These are phyloP conservation scores for Vidua chalybeata DNA, from an alignment of 2,113 vertebrate genomes.

Conservation along the genomic window DNA sequence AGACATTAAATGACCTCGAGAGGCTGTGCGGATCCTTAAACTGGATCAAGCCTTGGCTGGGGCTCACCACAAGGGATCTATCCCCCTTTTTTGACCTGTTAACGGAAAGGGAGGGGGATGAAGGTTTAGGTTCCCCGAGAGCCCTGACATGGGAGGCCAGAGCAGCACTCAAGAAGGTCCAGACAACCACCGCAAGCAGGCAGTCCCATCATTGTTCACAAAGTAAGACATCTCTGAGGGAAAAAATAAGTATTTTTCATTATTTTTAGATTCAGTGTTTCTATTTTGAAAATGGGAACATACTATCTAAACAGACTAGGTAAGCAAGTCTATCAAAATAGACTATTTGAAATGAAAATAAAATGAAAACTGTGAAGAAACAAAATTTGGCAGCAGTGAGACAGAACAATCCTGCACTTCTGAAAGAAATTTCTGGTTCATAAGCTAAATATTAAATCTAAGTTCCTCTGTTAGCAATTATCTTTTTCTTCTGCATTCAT, in stretches of 20 bases:
- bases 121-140: too few relatives aligned
- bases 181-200: too few relatives aligned
- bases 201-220: too few relatives aligned
- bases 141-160: too few relatives aligned
- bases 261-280: neutral
- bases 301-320: neutral
- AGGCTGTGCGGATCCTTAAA: too few relatives aligned
- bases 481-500: neutral
- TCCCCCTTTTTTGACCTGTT: too few relatives aligned
- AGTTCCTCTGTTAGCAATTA: neutral
- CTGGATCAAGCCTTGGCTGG: too few relatives aligned
- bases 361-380: neutral
- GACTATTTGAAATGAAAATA: neutral
- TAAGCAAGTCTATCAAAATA: neutral
- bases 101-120: too few relatives aligned
- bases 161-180: too few relatives aligned
- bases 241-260: neutral
- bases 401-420: neutral
- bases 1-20: too few relatives aligned
- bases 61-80: too few relatives aligned
- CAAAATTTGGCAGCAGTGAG: neutral
- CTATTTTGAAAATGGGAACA: neutral
- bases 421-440: neutral
- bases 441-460: neutral
- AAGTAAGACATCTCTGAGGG: neutral